phyloP scores from a whole-genome alignment of 2,888 invertebrate genomes.

The Alloplasta piceator region DNA sequence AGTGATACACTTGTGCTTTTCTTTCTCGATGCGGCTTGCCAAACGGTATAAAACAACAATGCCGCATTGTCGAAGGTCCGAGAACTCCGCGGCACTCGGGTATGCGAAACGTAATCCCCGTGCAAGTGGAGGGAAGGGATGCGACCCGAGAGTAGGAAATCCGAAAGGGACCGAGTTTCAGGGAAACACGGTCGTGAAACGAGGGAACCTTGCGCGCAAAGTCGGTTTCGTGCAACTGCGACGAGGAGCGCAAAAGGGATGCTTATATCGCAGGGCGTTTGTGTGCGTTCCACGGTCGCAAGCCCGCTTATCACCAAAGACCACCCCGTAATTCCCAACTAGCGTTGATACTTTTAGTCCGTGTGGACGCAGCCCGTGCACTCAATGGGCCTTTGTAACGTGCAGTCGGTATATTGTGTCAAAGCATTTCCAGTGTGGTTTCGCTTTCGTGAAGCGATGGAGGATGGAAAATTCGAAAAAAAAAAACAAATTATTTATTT shows the following conservation, averaged over 20 bases:
- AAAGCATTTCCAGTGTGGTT: constrained; percentile 18
- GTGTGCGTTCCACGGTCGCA: constrained; percentile 39
- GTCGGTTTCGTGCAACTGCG: constrained; percentile 13
- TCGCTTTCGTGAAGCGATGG: not conserved
- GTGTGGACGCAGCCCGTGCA: constrained; percentile 33
- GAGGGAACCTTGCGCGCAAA: not conserved
- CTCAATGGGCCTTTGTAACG: constrained; percentile 41
- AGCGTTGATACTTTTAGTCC: constrained; percentile 27
- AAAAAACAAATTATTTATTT: too few relatives aligned
- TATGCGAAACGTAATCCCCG: constrained; percentile 49
- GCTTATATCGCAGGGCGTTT: constrained; percentile 36
- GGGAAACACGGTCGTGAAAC: constrained; percentile 11
- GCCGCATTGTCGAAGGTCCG: constrained; percentile 24
- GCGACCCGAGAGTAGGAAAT: constrained; percentile 20
- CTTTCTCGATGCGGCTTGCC: not conserved
- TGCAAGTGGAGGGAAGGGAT: constrained; percentile 13
- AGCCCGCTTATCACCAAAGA: constrained; percentile 60
- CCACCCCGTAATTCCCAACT: constrained; percentile 56
- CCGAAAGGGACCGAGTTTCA: constrained; percentile 49
- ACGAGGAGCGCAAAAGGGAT: constrained; percentile 42
- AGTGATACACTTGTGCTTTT: constrained; percentile 18
- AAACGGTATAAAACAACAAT: constrained; percentile 36
- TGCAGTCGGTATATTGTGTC: constrained; percentile 20
- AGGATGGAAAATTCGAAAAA: too few relatives aligned
- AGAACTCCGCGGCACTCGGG: constrained; percentile 33